Base-by-base conservation (phyloP, 1,140 invertebrate species). In the Panonychus citri region DNA sequence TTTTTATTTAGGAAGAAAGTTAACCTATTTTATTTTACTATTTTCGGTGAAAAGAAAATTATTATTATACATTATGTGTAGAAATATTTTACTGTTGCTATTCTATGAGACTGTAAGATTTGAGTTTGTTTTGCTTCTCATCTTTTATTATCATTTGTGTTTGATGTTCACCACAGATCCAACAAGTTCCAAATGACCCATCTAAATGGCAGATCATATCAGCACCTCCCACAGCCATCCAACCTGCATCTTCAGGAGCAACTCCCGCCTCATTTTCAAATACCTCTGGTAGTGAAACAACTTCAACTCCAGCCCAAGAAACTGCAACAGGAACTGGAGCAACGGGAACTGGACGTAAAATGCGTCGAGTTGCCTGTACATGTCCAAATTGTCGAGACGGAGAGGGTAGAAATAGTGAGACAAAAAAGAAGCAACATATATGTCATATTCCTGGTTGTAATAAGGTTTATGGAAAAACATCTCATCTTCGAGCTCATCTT, bases 371-470 rank as follows among this genome's bases (percentile, higher is more conserved):
- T 2, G 89, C 90, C 10, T 96, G 91, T 68, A 91, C 88, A 0
- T 96, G 91, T 71, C 91, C 91, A 0, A 95, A 96, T 69, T 96
- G 91, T 67, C 78, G 81, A 49, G 85, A 89, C 63, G 82, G 82
- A 2, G 85, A 90, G 54, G 65, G 70, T 58, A 59, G 55, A 54
- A 61, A 59, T 53, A 60, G 58, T 53, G 61, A 60, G 26, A 54
- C 55, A 7, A 94, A 95, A 76, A 84, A 85, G 62, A 73, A 74
- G 58, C 85, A 88, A 64, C 93, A 97, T 67, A 81, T 93, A 50
- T 98, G 93, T 66, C 91, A 97, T 68, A 86, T 95, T 60, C 76
- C 88, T 0, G 90, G 90, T 25, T 98, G 94, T 73, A 87, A 88
- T 27, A 98, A 98, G 74, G 91, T 96, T 54, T 99, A 81, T 70